These are phyloP conservation scores for Heliconius ethilla DNA, from an alignment of 2,888 invertebrate species.

Conservation along the genomic window DNA sequence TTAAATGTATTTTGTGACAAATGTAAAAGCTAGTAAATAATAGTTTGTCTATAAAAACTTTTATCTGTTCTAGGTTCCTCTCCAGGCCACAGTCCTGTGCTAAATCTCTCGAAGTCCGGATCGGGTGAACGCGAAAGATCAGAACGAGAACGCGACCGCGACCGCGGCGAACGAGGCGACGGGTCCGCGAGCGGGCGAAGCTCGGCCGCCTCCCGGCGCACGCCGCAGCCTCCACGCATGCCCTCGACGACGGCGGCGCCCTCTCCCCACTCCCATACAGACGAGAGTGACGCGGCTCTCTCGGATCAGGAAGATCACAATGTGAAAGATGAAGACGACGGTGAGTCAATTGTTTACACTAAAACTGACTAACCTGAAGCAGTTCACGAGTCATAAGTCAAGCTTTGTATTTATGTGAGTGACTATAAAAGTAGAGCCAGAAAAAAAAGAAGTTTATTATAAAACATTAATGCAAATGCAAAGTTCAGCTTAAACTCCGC, in stretches of 20 bases:
- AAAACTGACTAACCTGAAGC: no score
- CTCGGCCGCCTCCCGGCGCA: constrained; percentile 84
- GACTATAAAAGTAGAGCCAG: no score
- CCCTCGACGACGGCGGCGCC: constrained; percentile 83
- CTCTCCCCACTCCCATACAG: constrained; percentile 88
- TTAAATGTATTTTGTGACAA: no score
- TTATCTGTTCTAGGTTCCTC: constrained; percentile 85
- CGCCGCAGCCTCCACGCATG: constrained; percentile 80
- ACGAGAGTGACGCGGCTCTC: constrained; percentile 90
- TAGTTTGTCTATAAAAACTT: background rate
- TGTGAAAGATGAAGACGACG: constrained; percentile 91
- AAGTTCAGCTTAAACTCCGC: no score
- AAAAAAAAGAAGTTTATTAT: no score
- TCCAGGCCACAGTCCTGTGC: constrained; percentile 94
- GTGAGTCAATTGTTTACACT: constrained; percentile 66
- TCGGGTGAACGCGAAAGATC: constrained; percentile 87
- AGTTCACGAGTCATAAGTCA: no score
- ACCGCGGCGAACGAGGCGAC: constrained; percentile 77
- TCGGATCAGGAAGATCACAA: constrained; percentile 93
- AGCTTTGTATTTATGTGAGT: no score
- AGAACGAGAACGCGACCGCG: constrained; percentile 83
- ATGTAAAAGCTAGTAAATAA: background rate
- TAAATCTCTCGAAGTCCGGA: constrained; percentile 95
- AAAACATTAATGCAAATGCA: no score
- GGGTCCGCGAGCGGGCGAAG: constrained; percentile 79